phyloP scores from a whole-genome alignment of 2,888 invertebrate species.

The Metopia argyrocephala region DNA sequence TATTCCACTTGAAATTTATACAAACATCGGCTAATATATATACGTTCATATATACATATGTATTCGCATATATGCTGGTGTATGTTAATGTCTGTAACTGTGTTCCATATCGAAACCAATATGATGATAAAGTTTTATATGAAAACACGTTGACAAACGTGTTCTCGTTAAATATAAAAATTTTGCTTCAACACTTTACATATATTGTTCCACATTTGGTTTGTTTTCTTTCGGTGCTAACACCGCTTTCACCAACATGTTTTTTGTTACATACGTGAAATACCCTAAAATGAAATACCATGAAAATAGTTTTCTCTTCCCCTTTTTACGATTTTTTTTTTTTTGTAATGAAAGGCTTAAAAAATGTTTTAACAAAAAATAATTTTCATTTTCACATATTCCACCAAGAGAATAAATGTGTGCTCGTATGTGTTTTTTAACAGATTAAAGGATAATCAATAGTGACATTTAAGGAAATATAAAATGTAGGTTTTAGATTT shows the following conservation, averaged over 20 bases:
- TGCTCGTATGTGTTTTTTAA: constrained; percentile 7
- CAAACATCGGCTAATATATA: too few relatives aligned
- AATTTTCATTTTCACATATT: background rate
- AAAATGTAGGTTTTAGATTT: constrained; percentile 14
- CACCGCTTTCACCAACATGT: background rate
- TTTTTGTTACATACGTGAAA: constrained; percentile 9
- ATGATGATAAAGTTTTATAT: constrained; percentile 25
- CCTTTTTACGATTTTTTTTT: background rate
- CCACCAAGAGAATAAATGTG: background rate
- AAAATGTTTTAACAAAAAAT: too few relatives aligned
- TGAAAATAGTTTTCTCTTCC: background rate
- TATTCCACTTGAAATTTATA: too few relatives aligned
- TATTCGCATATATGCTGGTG: too few relatives aligned
- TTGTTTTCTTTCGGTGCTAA: background rate
- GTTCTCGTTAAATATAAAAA: constrained; percentile 15
- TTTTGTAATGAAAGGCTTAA: background rate
- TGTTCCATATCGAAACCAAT: constrained; percentile 1
- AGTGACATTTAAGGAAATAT: constrained; percentile 36
- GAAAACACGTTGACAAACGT: constrained; percentile 36
- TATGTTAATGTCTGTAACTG: background rate
- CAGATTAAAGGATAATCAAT: constrained; percentile 55
- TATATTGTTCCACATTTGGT: background rate
- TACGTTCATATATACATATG: too few relatives aligned
- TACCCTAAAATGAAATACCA: background rate
- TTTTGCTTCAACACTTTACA: background rate